A percentile compares a stretch with the other conserved stretches of the same genome.
These are phyloP conservation scores for Parauchenoglanis ngamensis DNA, from an alignment of 2,797 vertebrate genomes.

Conservation along the genomic window DNA sequence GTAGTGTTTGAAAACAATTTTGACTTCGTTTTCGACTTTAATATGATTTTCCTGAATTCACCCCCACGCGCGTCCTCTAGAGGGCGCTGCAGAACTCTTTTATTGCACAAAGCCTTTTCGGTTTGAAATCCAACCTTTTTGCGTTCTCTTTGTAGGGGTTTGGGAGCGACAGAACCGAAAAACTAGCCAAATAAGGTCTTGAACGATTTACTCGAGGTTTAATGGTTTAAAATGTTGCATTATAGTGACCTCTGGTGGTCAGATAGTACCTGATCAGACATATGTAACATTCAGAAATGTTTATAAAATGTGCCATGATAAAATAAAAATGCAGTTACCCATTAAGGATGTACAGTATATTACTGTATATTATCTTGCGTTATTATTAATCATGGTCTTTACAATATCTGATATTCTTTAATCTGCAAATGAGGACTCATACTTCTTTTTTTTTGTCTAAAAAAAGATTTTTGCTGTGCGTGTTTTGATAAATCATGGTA, in stretches of 20 bases:
- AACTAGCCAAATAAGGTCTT: background rate
- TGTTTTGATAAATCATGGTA: background rate
- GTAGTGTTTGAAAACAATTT: background rate
- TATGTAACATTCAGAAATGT: background rate
- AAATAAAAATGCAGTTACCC: background rate
- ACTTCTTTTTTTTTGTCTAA: too few relatives aligned
- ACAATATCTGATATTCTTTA: background rate
- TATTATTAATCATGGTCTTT: background rate
- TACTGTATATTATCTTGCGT: background rate
- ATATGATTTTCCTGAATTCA: background rate
- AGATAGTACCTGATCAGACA: background rate
- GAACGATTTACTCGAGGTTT: background rate
- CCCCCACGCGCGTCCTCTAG: background rate
- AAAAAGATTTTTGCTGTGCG: background rate
- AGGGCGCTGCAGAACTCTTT: background rate
- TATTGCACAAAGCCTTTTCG: background rate
- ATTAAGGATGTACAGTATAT: background rate
- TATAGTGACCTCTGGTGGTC: conserved; percentile 14
- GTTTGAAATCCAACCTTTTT: background rate
- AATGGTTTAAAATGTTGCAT: background rate
- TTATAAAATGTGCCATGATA: background rate
- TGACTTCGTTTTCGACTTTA: background rate
- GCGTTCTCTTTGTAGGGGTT: background rate
- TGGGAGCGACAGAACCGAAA: background rate
- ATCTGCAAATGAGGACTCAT: background rate